These are phyloP conservation scores for Carapus acus DNA, from an alignment of 2,797 vertebrate genomes.

Conservation along the genomic window DNA sequence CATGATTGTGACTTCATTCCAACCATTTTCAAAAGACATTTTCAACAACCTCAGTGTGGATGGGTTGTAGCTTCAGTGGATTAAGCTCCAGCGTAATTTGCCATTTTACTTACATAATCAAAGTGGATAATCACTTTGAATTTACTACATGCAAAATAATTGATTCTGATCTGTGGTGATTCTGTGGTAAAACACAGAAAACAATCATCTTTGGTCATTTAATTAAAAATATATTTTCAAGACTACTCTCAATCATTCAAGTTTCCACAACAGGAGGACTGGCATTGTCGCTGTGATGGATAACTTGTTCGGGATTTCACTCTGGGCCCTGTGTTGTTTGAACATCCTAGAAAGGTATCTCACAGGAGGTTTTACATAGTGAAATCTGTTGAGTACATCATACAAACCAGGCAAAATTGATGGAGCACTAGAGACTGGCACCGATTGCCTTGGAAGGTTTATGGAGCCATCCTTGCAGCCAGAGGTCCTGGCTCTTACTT, in stretches of 20 bases:
- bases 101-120: too few relatives aligned
- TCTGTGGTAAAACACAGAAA: background rate
- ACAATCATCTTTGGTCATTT: background rate
- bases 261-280: constrained; percentile 3
- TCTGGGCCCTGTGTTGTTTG: constrained; percentile 11
- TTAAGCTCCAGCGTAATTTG: too few relatives aligned
- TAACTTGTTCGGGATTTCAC: constrained; percentile 12
- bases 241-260: background rate
- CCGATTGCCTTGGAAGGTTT: constrained; percentile 34
- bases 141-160: too few relatives aligned
- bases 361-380: constrained; percentile 5
- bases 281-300: constrained; percentile 24
- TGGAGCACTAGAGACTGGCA: constrained; percentile 28
- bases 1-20: too few relatives aligned
- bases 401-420: constrained; percentile 11
- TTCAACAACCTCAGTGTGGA: too few relatives aligned
- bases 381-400: constrained; percentile 13
- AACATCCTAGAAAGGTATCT: constrained; percentile 11
- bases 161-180: background rate
- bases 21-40: too few relatives aligned
- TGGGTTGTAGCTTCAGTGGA: too few relatives aligned
- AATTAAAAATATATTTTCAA: background rate
- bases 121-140: too few relatives aligned
- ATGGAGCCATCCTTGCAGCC: constrained; percentile 41
- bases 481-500: constrained; percentile 36